These are phyloP conservation scores for Sinocyclocheilus maitianheensis DNA, from an alignment of 2,113 vertebrate species.

Conservation along the genomic window DNA sequence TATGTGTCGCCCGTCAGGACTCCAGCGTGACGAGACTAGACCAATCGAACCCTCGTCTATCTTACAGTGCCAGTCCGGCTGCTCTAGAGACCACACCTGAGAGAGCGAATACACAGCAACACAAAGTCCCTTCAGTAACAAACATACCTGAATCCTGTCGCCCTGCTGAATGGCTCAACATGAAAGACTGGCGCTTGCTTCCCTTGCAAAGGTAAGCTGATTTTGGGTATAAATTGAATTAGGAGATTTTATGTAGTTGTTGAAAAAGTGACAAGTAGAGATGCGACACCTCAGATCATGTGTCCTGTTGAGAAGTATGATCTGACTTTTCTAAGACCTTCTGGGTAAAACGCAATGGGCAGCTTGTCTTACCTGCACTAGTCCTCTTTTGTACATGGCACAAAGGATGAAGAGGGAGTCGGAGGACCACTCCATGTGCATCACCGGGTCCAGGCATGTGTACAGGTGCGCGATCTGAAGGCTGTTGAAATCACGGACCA, in stretches of 20 bases:
- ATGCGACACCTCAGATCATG: background rate
- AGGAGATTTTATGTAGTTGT: background rate
- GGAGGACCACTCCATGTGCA: constrained; percentile 89
- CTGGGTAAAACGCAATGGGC: background rate
- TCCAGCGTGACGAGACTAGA: constrained; percentile 93
- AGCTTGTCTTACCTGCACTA: constrained; percentile 84
- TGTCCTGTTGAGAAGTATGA: background rate
- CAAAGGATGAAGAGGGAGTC: constrained; percentile 94
- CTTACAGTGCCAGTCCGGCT: constrained; percentile 95
- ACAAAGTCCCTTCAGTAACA: background rate
- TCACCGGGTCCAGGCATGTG: constrained; percentile 91
- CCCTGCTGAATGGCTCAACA: constrained; percentile 55
- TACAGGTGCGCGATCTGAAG: constrained; percentile 89
- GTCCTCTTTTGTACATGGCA: constrained; percentile 91
- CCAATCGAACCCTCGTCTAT: constrained; percentile 97
- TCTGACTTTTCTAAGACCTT: background rate
- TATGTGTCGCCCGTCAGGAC: constrained; percentile 96
- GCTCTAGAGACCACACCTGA: constrained; percentile 96
- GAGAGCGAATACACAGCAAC: constrained; percentile 30
- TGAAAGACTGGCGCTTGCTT: constrained; percentile 82
- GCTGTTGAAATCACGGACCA: constrained; percentile 82
- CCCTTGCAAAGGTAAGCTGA: constrained; percentile 79
- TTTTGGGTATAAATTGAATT: background rate
- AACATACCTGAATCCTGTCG: constrained; percentile 42
- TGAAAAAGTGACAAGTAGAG: background rate